Conservation (phyloP, 2,113 vertebrate species). For the Mobula birostris region DNA sequence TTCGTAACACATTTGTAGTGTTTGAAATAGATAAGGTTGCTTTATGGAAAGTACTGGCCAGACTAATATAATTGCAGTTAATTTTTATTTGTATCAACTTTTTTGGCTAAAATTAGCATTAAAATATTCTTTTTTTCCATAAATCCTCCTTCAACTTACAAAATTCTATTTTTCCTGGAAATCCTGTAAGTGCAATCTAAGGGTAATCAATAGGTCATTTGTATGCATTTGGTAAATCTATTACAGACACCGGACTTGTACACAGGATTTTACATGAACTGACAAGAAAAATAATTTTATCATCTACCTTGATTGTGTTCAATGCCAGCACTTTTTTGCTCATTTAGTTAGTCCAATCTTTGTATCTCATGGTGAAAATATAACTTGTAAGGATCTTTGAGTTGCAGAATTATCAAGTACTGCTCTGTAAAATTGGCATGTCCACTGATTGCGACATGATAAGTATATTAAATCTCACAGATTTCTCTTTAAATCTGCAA, state of each 20-base stretch:
- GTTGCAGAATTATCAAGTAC: background rate
- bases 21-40: background rate
- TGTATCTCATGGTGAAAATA: background rate
- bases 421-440: background rate
- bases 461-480: conserved; percentile 37
- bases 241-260: background rate
- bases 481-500: conserved; percentile 44
- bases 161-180: background rate
- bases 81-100: background rate
- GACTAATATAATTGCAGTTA: background rate
- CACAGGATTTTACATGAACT: background rate
- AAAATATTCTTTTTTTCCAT: background rate
- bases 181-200: background rate
- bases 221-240: background rate
- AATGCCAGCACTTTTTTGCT: background rate
- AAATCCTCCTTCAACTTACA: background rate
- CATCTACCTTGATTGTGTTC: background rate
- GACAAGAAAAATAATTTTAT: background rate
- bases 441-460: background rate
- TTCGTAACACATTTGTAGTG: background rate
- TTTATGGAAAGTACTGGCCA: background rate
- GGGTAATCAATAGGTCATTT: background rate
- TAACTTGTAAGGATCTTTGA: background rate
- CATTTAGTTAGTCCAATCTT: background rate
- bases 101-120: background rate